Evolutionary conservation across 2,797 vertebrate genomes (phyloP), one percentile per base, ranked within the genome.

Genomic region (Nannoperca australis): DNA sequence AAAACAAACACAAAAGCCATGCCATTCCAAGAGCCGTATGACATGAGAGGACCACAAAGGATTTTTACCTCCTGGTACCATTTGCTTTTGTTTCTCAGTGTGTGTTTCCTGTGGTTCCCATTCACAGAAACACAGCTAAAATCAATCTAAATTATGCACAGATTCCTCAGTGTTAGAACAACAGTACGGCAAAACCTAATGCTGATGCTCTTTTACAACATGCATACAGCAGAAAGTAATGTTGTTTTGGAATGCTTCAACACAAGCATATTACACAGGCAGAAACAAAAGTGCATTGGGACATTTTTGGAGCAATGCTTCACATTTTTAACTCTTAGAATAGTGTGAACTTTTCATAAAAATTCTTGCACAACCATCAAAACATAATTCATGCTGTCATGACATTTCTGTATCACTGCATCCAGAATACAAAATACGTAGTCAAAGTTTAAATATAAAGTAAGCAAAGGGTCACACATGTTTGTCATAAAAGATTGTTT

Each of bases 1-100:
- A 82, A 66, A 81, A 78, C 82, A 87, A 83, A 85, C 79, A 90
- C 79, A 93, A 93, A 86, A 87, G 80, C 69, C 59, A 24, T 40
- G 32, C 34, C 66, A 62, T 69, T 73, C 42, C 59, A 56, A 83
- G 45, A 74, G 73, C 73, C 70, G 51, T 49, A 76, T 67, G 59
- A 87, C 81, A 78, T 65, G 40, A 85, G 74, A 73, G 45, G 54
- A 75, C 71, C 59, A 68, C 70, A 83, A 68, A 74, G 61, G 36
- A 2, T 65, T 40, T 45, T 40, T 18, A 51, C 66, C 24, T 78
- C 27, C 45, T 40, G 24, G 36, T 79, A 34, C 30, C 3, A n/a
- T 75, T 79, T 63, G 40, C 67, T 59, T 75, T 73, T 59, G 50
- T 67, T 74, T 85, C 9, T 71, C 40, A 22, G 34, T 42, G 53